These are phyloP conservation scores for Henricia sp. DNA, from an alignment of 53 echinoderm and acorn worm genomes.

Conservation along the genomic window DNA sequence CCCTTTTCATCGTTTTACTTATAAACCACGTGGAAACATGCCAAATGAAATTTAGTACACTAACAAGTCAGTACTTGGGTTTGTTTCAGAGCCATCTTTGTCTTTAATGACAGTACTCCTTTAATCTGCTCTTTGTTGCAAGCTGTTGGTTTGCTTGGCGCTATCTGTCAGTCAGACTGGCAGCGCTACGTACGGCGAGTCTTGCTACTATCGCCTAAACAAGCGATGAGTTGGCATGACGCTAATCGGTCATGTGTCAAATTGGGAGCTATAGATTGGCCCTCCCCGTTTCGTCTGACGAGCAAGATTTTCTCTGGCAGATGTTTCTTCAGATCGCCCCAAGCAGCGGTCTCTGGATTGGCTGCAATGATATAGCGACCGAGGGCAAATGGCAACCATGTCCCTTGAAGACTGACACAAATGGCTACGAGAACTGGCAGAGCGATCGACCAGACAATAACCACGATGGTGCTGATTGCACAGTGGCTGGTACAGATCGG, in stretches of 20 bases:
- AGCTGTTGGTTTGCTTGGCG: not conserved
- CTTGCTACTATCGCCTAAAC: not conserved
- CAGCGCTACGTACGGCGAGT: constrained; percentile 14
- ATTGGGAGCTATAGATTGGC: not conserved
- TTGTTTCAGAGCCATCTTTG: too few species aligned
- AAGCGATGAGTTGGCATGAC: not conserved
- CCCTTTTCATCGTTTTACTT: too few species aligned
- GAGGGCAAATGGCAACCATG: constrained; percentile 10
- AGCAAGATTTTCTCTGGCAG: not conserved
- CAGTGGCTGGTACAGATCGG: not conserved
- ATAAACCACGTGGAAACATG: too few species aligned
- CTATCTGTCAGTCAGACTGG: not conserved
- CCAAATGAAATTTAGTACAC: too few species aligned
- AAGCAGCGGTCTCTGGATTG: constrained; percentile 1
- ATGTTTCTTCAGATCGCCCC: not conserved
- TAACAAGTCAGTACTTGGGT: too few species aligned
- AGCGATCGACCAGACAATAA: not conserved
- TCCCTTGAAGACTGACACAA: not conserved
- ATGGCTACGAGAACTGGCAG: constrained; percentile 1
- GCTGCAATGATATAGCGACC: constrained; percentile 2
- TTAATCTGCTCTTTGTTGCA: not conserved
- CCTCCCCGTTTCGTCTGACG: not conserved
- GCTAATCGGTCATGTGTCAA: not conserved
- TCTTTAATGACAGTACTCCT: too few species aligned
- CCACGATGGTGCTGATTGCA: not conserved